Evolutionary conservation across 2,888 invertebrate genomes (phyloP).

Genomic region (Dysmachus trigonus): DNA sequence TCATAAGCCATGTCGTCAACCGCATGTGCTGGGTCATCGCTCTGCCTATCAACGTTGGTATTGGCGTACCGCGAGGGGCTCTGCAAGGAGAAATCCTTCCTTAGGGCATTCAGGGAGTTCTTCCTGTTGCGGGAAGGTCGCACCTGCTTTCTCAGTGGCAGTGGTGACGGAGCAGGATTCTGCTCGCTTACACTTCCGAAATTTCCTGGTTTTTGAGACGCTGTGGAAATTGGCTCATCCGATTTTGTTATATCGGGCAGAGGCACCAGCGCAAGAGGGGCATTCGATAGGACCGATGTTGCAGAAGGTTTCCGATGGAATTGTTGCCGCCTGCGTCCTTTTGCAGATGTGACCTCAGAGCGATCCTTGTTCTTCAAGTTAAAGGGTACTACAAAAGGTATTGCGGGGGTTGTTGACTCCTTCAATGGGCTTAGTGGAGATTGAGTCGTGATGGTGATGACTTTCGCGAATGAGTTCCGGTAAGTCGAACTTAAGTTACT

Average conservation of each 20-base stretch:
- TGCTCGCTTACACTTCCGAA: slow-evolving; percentile 17
- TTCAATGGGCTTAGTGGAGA: not conserved
- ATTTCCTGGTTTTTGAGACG: not conserved
- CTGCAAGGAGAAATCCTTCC: slow-evolving; percentile 38
- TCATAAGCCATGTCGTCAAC: slow-evolving; percentile 20
- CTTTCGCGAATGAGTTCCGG: not conserved
- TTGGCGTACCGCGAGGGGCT: slow-evolving; percentile 7
- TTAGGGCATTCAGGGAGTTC: slow-evolving; percentile 40
- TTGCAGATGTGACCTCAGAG: not conserved
- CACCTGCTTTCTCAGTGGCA: not conserved
- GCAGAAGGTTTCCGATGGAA: not conserved
- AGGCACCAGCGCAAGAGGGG: not conserved
- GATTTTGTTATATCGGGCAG: slow-evolving; percentile 9
- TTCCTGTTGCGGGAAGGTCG: slow-evolving; percentile 38
- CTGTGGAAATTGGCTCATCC: slow-evolving; percentile 6
- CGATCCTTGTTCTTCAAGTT: not conserved
- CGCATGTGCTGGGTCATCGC: slow-evolving; percentile 45
- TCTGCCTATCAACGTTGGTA: slow-evolving; percentile 39
- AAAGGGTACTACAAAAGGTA: not conserved
- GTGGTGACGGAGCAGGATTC: slow-evolving; percentile 4
- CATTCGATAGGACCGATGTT: not conserved
- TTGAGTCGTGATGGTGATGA: not conserved
- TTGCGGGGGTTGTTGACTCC: not conserved
- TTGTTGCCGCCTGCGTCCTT: not conserved
- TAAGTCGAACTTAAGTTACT: slow-evolving; percentile 11